A percentile compares a stretch with the other conserved stretches of the same genome.
phyloP scores from a whole-genome alignment of 2,113 vertebrate genomes.

The Microcebus griseorufus region DNA sequence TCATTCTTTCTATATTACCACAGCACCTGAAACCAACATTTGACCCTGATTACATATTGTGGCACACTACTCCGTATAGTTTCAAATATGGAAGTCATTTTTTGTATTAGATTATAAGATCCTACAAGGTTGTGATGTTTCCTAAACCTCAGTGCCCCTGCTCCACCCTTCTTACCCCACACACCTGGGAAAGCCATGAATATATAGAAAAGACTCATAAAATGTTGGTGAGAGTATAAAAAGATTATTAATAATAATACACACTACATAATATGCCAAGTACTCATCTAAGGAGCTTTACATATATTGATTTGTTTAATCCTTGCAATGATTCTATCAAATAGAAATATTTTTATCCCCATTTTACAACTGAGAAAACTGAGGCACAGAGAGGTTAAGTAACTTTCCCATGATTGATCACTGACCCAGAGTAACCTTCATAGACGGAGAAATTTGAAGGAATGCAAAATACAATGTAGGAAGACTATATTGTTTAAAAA shows the following conservation, averaged over 20 bases:
- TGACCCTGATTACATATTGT: not conserved
- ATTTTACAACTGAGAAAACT: slow-evolving; percentile 31
- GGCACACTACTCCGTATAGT: not conserved
- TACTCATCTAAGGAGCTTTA: slow-evolving; percentile 1
- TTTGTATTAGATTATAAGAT: not conserved
- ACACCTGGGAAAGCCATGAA: not conserved
- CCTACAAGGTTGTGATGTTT: not conserved
- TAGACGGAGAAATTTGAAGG: not conserved
- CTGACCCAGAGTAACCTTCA: not conserved
- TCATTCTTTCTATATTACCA: not conserved
- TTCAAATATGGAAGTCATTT: not conserved
- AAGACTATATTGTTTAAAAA: not conserved
- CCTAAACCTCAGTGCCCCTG: not conserved
- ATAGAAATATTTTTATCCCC: not conserved
- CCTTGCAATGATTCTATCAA: slow-evolving; percentile 12
- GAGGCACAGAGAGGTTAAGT: not conserved
- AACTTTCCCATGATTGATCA: not conserved
- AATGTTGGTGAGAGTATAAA: not conserved
- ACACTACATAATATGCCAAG: not conserved
- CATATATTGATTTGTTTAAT: not conserved
- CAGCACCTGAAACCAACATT: not conserved
- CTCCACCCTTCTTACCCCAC: not conserved
- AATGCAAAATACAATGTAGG: not conserved
- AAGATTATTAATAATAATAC: not conserved
- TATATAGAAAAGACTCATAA: not conserved